Percentiles rank a stretch among this genome's conserved stretches.
These are phyloP conservation scores for Etheostoma perlongum DNA, from an alignment of 2,797 vertebrate genomes.

Conservation along the genomic window DNA sequence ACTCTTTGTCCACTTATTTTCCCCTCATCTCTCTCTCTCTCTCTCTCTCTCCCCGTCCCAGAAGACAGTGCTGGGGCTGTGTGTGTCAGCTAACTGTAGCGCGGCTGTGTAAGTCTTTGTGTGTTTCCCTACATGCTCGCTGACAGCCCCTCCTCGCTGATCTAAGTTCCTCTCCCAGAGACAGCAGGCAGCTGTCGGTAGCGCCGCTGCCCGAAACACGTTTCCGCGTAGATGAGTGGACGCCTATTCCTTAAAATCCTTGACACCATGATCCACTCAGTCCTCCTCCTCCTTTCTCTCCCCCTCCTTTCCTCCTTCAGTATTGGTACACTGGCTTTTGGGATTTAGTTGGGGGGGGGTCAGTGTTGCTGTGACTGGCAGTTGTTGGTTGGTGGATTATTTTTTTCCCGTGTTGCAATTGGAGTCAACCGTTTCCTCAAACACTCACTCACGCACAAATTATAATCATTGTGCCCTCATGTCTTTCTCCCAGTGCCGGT, in stretches of 20 bases:
- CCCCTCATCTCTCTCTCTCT: conserved; percentile 24
- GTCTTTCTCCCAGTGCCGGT: conserved; percentile 53
- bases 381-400: conserved; percentile 52
- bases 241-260: conserved; percentile 91
- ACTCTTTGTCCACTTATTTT: conserved; percentile 77
- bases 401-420: conserved; percentile 20
- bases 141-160: conserved; percentile 87
- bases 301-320: conserved; percentile 11
- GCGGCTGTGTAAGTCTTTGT: conserved; percentile 68
- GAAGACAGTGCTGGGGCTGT: conserved; percentile 65
- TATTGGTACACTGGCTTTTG: conserved; percentile 30
- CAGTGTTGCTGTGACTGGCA: conserved; percentile 61
- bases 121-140: conserved; percentile 58
- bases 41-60: conserved; percentile 61
- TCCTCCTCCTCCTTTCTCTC: conserved; percentile 34
- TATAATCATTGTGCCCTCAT: conserved; percentile 70
- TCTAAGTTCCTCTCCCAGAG: conserved; percentile 91
- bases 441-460: conserved; percentile 37
- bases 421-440: conserved; percentile 21
- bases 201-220: conserved; percentile 89
- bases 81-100: conserved; percentile 74
- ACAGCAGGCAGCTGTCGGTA: conserved; percentile 94
- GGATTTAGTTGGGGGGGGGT: conserved; percentile 13
- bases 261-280: conserved; percentile 84
- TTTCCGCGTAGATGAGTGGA: conserved; percentile 92